A percentile compares a stretch with the other conserved stretches of the same genome.
These are phyloP conservation scores for Aplocera efformata DNA, from an alignment of 2,888 invertebrate genomes.

Conservation along the genomic window DNA sequence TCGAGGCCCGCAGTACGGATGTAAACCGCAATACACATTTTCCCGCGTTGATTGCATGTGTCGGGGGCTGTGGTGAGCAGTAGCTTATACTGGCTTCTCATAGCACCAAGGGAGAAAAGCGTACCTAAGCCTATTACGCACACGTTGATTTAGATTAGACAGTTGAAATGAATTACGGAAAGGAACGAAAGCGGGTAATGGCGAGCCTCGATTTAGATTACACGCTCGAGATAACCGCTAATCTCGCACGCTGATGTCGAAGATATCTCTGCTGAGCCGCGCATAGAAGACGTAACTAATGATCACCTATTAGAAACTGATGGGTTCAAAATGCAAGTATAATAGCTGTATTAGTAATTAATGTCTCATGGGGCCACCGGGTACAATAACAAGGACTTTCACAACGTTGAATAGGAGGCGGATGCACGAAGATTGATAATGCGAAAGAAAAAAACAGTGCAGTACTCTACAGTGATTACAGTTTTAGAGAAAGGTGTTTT, in stretches of 20 bases:
- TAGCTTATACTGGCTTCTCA: slow-evolving; percentile 33
- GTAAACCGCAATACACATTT: slow-evolving; percentile 60
- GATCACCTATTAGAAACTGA: slow-evolving; percentile 27
- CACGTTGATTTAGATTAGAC: slow-evolving; percentile 49
- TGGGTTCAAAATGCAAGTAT: slow-evolving; percentile 31
- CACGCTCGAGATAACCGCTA: slow-evolving; percentile 33
- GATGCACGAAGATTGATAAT: slow-evolving; percentile 56
- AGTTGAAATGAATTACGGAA: slow-evolving; percentile 38
- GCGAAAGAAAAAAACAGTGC: slow-evolving; percentile 59
- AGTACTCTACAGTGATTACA: slow-evolving; percentile 58
- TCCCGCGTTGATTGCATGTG: slow-evolving; percentile 49
- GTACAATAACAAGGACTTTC: slow-evolving; percentile 61
- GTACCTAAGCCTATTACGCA: slow-evolving; percentile 43
- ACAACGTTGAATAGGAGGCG: slow-evolving; percentile 52
- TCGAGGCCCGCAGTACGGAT: slow-evolving; percentile 56
- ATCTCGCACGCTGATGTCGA: slow-evolving; percentile 37
- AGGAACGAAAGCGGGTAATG: slow-evolving; percentile 45
- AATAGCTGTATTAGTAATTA: slow-evolving; percentile 49
- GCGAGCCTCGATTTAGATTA: slow-evolving; percentile 39
- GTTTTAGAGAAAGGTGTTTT: slow-evolving; percentile 61
- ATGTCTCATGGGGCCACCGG: slow-evolving; percentile 40
- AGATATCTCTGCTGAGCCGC: slow-evolving; percentile 42
- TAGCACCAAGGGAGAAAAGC: slow-evolving; percentile 49
- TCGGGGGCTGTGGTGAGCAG: slow-evolving; percentile 29
- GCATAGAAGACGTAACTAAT: slow-evolving; percentile 49